Percentiles rank a stretch among this genome's conserved stretches.
phyloP scores from a whole-genome alignment of 2,888 invertebrate species.

The Trissoscelio sp. region DNA sequence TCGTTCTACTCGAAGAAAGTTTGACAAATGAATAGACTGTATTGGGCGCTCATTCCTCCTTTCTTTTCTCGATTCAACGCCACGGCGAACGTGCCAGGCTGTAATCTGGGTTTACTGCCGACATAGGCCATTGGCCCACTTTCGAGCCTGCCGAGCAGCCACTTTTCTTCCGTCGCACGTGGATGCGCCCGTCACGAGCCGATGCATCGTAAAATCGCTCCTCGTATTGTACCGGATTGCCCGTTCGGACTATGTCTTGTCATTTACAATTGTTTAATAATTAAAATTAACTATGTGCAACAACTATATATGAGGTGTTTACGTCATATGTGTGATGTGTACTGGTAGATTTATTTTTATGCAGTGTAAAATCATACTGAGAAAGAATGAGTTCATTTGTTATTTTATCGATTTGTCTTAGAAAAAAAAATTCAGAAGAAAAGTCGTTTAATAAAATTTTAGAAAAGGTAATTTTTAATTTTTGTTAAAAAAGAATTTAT shows the following conservation, averaged over 20 bases:
- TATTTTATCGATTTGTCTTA: too few relatives aligned
- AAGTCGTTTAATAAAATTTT: too few relatives aligned
- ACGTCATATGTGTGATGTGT: too few relatives aligned
- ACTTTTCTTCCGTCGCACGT: constrained; percentile 77
- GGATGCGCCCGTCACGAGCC: constrained; percentile 70
- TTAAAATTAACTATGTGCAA: constrained; percentile 23
- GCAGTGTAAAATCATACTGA: too few relatives aligned
- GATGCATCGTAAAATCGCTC: constrained; percentile 68
- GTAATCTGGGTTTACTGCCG: constrained; percentile 78
- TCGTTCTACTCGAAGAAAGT: constrained; percentile 65
- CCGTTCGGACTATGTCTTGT: constrained; percentile 25
- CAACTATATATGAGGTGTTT: too few relatives aligned
- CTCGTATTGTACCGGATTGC: constrained; percentile 38
- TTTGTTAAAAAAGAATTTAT: too few relatives aligned
- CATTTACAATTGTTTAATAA: constrained; percentile 22
- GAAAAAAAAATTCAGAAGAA: too few relatives aligned
- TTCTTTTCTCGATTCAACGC: constrained; percentile 67
- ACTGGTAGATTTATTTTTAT: too few relatives aligned
- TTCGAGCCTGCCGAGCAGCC: constrained; percentile 71
- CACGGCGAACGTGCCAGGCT: constrained; percentile 59
- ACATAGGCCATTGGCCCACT: constrained; percentile 78
- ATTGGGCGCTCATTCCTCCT: constrained; percentile 58
- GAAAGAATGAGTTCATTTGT: too few relatives aligned
- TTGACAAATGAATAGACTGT: constrained; percentile 67
- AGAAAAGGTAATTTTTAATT: too few relatives aligned